These are phyloP conservation scores for Dione juno DNA, from an alignment of 2,888 invertebrate species.

Conservation along the genomic window DNA sequence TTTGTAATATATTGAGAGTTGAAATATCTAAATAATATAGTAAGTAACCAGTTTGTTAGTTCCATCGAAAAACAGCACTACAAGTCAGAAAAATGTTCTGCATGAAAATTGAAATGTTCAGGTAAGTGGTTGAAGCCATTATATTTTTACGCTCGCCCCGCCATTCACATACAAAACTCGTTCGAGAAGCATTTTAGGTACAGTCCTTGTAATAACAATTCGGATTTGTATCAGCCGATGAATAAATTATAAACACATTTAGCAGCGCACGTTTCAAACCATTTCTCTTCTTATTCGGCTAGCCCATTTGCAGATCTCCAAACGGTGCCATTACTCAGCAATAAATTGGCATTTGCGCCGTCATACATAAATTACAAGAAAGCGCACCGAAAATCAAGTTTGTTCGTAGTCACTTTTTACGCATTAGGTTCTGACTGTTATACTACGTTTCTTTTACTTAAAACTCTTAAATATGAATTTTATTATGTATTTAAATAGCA, in stretches of 20 bases:
- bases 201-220: slow-evolving; percentile 70
- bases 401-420: slow-evolving; percentile 74
- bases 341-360: slow-evolving; percentile 83
- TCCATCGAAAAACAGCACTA: not conserved
- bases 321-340: slow-evolving; percentile 83
- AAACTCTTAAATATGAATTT: slow-evolving; percentile 39
- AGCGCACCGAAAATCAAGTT: slow-evolving; percentile 76
- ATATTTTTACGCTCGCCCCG: not conserved
- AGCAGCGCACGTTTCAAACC: slow-evolving; percentile 75
- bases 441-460: slow-evolving; percentile 46
- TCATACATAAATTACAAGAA: slow-evolving; percentile 81
- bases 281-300: slow-evolving; percentile 81
- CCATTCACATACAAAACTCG: slow-evolving; percentile 11
- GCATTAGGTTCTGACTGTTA: slow-evolving; percentile 50
- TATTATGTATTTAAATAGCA: slow-evolving; percentile 37
- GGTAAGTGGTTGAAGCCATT: slow-evolving; percentile 4
- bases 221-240: slow-evolving; percentile 75
- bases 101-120: slow-evolving; percentile 11
- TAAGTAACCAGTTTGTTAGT: not conserved
- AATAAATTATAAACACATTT: slow-evolving; percentile 83
- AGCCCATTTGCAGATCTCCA: slow-evolving; percentile 82
- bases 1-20: not conserved
- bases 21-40: not conserved
- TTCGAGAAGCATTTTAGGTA: slow-evolving; percentile 38
- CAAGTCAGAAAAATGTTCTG: not conserved